phyloP scores from a whole-genome alignment of 2,797 vertebrate species.

The Nyctibius grandis region DNA sequence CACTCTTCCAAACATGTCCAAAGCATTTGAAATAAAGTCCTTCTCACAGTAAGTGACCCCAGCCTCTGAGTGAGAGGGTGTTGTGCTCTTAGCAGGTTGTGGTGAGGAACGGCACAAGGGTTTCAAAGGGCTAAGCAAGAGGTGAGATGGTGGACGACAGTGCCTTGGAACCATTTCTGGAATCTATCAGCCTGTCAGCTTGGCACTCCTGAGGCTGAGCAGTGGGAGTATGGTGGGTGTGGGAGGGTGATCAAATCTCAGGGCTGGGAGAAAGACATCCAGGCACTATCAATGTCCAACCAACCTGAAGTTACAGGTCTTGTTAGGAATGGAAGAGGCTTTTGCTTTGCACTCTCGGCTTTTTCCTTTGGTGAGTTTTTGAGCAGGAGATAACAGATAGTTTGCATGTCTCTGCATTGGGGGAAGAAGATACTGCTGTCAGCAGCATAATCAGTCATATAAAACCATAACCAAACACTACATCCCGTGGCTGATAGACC shows the following conservation, averaged over 20 bases:
- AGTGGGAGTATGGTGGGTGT: too few relatives aligned
- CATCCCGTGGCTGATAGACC: fast-evolving
- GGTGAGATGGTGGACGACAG: too few relatives aligned
- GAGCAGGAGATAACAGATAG: not conserved
- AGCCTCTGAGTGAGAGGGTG: not conserved
- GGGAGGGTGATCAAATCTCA: not conserved
- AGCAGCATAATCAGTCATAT: not conserved
- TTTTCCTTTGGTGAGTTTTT: not conserved
- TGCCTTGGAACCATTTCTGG: not conserved
- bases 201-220: not conserved
- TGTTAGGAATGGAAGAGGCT: not conserved
- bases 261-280: not conserved
- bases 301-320: not conserved
- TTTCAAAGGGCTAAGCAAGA: not conserved
- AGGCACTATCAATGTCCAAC: not conserved
- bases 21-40: not conserved
- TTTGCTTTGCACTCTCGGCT: not conserved
- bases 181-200: not conserved
- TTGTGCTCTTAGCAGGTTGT: not conserved
- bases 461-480: not conserved
- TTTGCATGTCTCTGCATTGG: fast-evolving
- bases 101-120: not conserved
- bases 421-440: not conserved
- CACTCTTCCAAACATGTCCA: not conserved
- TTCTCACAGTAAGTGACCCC: not conserved